phyloP scores from a whole-genome alignment of 2,888 invertebrate species.

The Campopleginae sp. region DNA sequence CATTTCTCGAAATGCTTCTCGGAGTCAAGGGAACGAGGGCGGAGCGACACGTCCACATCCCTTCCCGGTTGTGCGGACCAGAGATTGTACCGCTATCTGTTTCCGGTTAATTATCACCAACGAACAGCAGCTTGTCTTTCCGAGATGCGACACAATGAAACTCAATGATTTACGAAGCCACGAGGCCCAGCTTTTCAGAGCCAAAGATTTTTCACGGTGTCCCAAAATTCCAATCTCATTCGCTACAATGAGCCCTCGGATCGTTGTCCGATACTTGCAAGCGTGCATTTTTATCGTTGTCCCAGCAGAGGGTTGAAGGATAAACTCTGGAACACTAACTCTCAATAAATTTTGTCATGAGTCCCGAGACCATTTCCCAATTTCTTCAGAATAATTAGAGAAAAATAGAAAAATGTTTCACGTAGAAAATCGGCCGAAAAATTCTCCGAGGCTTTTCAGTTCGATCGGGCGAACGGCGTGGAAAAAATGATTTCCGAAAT shows the following conservation, averaged over 20 bases:
- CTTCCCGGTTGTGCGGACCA: slow-evolving; percentile 78
- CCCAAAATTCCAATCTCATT: slow-evolving; percentile 6
- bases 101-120: slow-evolving; percentile 80
- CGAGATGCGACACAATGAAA: slow-evolving; percentile 19
- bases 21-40: slow-evolving; percentile 77
- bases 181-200: not conserved
- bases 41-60: slow-evolving; percentile 70
- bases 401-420: too few species aligned
- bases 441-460: too few species aligned
- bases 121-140: slow-evolving; percentile 57
- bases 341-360: not conserved
- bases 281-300: not conserved
- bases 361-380: too few species aligned
- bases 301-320: not conserved
- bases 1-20: slow-evolving; percentile 44
- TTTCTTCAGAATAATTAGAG: too few species aligned
- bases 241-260: not conserved
- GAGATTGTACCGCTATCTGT: slow-evolving; percentile 80
- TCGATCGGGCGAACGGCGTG: too few species aligned
- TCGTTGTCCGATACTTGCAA: not conserved
- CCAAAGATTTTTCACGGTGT: slow-evolving; percentile 43
- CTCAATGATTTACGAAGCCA: not conserved
- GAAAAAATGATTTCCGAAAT: not conserved
- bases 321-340: not conserved
- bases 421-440: too few species aligned